phyloP scores from a whole-genome alignment of 2,797 vertebrate genomes.

The Chelon labrosus region DNA sequence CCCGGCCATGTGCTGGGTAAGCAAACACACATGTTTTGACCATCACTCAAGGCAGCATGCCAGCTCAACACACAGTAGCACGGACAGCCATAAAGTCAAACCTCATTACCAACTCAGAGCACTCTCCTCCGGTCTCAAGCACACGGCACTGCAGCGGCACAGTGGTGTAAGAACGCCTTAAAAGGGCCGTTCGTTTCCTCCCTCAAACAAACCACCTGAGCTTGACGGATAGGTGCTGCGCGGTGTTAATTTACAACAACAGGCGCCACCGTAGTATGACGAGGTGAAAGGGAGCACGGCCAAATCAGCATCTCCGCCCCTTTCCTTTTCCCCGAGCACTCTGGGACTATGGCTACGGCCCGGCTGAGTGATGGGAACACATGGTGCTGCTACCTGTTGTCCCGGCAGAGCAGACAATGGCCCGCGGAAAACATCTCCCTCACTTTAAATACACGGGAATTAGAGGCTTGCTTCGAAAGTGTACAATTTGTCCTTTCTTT shows the following conservation, averaged over 20 bases:
- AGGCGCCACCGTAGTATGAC: constrained; percentile 63
- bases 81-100: constrained; percentile 58
- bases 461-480: background rate
- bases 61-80: too few species aligned
- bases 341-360: constrained; percentile 44
- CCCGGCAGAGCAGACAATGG: constrained; percentile 44
- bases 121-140: constrained; percentile 55
- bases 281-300: constrained; percentile 42
- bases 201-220: constrained; percentile 75
- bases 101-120: constrained; percentile 59
- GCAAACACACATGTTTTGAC: constrained; percentile 59
- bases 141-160: constrained; percentile 58
- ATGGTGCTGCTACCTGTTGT: constrained; percentile 73
- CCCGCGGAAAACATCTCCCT: background rate
- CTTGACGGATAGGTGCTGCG: constrained; percentile 73
- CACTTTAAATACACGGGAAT: background rate
- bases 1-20: constrained; percentile 51
- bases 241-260: constrained; percentile 75
- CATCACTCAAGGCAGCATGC: constrained; percentile 31
- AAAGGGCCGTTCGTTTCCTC: constrained; percentile 66
- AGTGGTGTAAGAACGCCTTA: constrained; percentile 48
- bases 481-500: background rate
- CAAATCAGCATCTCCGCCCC: constrained; percentile 52
- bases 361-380: constrained; percentile 63
- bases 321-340: constrained; percentile 9